A percentile compares a stretch with the other conserved stretches of the same genome.
Evolutionary conservation across 1,140 invertebrate species (phyloP).

Genomic region (Penaeus chinensis): DNA sequence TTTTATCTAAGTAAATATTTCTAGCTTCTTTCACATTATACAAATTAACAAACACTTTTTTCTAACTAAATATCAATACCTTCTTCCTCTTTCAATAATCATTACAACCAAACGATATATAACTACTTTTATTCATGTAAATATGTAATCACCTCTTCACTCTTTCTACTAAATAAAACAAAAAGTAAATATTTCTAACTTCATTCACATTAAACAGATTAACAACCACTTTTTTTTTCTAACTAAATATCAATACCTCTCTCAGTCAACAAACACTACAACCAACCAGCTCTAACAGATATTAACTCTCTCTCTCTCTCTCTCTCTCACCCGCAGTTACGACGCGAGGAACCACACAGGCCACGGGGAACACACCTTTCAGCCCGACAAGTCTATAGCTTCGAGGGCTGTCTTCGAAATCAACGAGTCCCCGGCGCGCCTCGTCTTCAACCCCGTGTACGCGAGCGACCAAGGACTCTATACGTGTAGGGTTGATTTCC

Average conservation of each 20-base stretch:
- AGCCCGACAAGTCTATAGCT: conserved; percentile 36
- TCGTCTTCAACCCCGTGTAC: conserved; percentile 53
- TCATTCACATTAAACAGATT: background rate
- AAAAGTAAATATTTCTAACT: background rate
- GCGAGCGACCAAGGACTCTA: conserved; percentile 66
- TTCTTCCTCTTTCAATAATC: background rate
- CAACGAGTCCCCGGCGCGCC: conserved; percentile 23
- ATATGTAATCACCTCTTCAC: background rate
- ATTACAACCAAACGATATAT: background rate
- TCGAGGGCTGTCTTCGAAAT: conserved; percentile 49
- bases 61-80: background rate
- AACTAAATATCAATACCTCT: background rate
- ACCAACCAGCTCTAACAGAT: background rate
- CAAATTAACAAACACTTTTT: no score
- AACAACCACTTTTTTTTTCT: background rate
- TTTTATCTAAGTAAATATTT: background rate
- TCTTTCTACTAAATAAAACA: background rate
- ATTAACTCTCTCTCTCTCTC: background rate
- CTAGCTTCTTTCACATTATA: background rate
- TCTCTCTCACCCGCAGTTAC: conserved; percentile 37
- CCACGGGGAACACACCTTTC: background rate
- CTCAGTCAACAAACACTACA: background rate
- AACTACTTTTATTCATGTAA: no score
- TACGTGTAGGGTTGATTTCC: conserved; percentile 69
- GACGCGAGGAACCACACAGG: conserved; percentile 41